Evolutionary conservation across 2,888 invertebrate species (phyloP), one percentile per base, ranked within the genome.

Genomic region (Hydrotaea cyrtoneurina): DNA sequence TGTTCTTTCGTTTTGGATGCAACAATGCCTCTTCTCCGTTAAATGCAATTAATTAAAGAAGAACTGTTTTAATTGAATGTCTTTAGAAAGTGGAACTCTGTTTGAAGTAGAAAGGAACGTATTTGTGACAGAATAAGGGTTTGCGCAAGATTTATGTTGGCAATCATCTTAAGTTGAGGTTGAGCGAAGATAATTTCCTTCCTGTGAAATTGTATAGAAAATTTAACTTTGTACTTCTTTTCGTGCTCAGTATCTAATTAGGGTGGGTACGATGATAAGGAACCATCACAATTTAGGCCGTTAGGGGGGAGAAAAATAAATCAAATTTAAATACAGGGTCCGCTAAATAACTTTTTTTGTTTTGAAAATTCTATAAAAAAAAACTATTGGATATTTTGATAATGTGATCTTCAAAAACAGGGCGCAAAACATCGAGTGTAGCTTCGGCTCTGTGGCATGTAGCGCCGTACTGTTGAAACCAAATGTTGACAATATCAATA

Each of bases 11-110:
- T 59, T 59, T n/a, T 19, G 23, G 39, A 23, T 69, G 43, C 69
- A 69, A 69, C 69, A 69, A 46, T 69, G 26, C 19, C 15, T 10
- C 21, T 43, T 19, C 21, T 66, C 21, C 2, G n/a, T 46, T n/a
- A 78, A 79, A 85, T 77, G 55, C 69, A 79, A 85, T 80, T 85
- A 85, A 85, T 79, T 82, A 82, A 71, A 46, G 69, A 46, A 69
- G 69, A 31, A 77, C 53, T 23, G 46, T 62, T 55, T 77, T 62
- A 79, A 84, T 84, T 81, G 81, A 76, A 75, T 39, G 46, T 64
- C 23, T 72, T 62, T 50, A 21, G 23, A 39, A 17, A 64, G 57
- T n/a, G 15, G n/a, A 69, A 66, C 23, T 46, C 46, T 46, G 23
- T 46, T 69, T 69, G 15, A 59, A 59, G 59, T 59, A 59, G 10